Conservation (phyloP, 2,797 vertebrate species). For the Platalea minor region DNA sequence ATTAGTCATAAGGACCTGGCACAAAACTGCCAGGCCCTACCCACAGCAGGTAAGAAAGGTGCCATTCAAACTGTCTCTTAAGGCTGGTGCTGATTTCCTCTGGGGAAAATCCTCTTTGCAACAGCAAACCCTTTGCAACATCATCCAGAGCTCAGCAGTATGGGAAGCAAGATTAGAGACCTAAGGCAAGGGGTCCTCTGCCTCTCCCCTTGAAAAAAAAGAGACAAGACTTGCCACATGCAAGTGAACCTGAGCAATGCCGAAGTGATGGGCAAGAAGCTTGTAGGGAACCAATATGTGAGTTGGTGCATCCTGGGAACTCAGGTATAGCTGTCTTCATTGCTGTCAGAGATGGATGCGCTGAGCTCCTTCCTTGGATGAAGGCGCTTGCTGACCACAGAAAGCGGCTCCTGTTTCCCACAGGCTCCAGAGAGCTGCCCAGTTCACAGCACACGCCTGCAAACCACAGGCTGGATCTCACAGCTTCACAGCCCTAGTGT, state of each 20-base stretch:
- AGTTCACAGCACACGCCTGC: rapidly evolving
- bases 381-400: not conserved
- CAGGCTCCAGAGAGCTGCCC: not conserved
- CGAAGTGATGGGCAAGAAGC: not conserved
- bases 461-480: not conserved
- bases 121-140: not conserved
- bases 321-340: not conserved
- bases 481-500: not conserved
- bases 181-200: not conserved
- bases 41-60: not conserved
- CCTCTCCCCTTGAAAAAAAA: not conserved
- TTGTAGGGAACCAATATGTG: not conserved
- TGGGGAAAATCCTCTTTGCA: not conserved
- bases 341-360: rapidly evolving
- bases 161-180: not conserved
- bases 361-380: not conserved
- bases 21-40: not conserved
- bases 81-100: not conserved
- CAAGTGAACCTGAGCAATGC: not conserved
- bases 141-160: not conserved
- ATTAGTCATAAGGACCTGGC: not conserved
- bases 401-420: not conserved
- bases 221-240: rapidly evolving
- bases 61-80: not conserved
- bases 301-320: not conserved